Evolutionary conservation across 2,888 invertebrate genomes (phyloP).

Genomic region (Hydrotaea cyrtoneurina): DNA sequence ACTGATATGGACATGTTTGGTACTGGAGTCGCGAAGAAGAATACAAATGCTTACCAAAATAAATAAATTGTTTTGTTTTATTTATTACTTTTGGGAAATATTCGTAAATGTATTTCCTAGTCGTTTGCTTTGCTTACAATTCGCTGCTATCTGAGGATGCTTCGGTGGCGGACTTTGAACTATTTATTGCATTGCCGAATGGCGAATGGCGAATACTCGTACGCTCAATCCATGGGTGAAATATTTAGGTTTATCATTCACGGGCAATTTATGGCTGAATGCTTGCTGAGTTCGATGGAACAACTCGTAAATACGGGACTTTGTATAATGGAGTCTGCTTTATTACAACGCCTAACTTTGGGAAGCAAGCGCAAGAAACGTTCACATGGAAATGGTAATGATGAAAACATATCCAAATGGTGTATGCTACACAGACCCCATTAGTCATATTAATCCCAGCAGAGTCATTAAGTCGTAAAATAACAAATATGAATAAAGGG

Average conservation of each 20-base stretch:
- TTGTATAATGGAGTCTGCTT: neutral
- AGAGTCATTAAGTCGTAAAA: conserved; percentile 66
- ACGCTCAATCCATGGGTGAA: too few relatives aligned
- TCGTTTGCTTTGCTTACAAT: neutral
- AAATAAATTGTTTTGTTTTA: neutral
- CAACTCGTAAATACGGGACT: neutral
- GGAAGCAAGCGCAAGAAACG: neutral
- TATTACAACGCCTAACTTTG: neutral
- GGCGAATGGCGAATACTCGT: too few relatives aligned
- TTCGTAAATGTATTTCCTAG: neutral
- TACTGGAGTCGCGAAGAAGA: too few relatives aligned
- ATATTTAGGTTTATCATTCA: neutral
- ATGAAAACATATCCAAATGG: conserved; percentile 19
- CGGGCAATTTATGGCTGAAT: neutral
- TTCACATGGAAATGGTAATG: conserved; percentile 6
- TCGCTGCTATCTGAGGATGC: too few relatives aligned
- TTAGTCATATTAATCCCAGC: conserved; percentile 65
- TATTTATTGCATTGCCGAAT: too few relatives aligned
- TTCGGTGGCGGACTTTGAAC: too few relatives aligned
- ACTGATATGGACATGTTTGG: too few relatives aligned
- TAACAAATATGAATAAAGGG: conserved; percentile 28
- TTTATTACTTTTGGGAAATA: neutral
- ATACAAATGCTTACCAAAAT: too few relatives aligned
- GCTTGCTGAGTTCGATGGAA: neutral
- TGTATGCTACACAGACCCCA: conserved; percentile 36